Base-by-base conservation (phyloP, 2,888 invertebrate genomes). In the Thecocarcelia acutangulata region DNA sequence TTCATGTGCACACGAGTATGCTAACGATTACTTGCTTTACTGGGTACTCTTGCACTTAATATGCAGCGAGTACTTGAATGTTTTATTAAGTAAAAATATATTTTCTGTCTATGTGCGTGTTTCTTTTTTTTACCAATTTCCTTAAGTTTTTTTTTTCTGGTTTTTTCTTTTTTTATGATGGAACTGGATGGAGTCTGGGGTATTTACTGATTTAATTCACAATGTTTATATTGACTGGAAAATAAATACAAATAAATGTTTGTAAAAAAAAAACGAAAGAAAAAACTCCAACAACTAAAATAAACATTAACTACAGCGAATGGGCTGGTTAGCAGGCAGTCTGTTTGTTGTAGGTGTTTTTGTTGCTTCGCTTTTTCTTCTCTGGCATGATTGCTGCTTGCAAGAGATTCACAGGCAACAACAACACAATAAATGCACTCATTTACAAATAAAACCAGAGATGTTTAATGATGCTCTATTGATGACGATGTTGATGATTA, bases 191-290 rank as follows among this genome's bases (percentile, higher is more conserved):
- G 56, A 66, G 48, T 59, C 59, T 68, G 68, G 12, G 33, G 13
- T 88, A 86, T 88, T 89, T 88, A 86, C 86, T 83, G 84, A 86
- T 86, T 77, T 87, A 87, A 89, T 89, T 89, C 87, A 89, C 89
- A 86, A 88, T 86, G 86, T 87, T 89, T 89, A 89, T 89, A 89
- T 89, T 88, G 89, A 89, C 88, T 89, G 88, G 89, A 89, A 89
- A 89, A 87, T 89, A 89, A 88, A 88, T 89, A 87, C 84, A 89
- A 87, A 84, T 74, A 85, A 85, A 86, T 44, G 42, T 33, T 50
- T 59, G 42, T n/a, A 9, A 59, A 42, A 58, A 58, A 19, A 59
- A 59, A 40, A 58, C 19, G 15, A 3, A 58, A 19, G 42, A 56
- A 37, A 59, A 48, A 63, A 15, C 24, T 46, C 19, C 64, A 58